Percentiles rank a stretch among this genome's conserved stretches.
Evolutionary conservation across 2,113 vertebrate genomes (phyloP).

Genomic region (Bucco capensis): DNA sequence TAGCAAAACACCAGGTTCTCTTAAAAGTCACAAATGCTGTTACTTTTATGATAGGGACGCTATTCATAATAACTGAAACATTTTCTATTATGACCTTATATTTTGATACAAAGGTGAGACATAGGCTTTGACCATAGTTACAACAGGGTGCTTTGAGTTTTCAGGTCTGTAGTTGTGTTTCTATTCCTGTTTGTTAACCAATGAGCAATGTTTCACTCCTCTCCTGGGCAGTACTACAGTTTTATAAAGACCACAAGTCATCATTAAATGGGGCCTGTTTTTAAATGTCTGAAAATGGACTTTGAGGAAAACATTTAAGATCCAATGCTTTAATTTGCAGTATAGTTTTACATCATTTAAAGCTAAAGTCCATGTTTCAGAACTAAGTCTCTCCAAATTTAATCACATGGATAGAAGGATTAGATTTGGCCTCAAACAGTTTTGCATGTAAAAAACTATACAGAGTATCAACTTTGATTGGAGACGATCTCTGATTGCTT

Average conservation of each 20-base stretch:
- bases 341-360: not conserved
- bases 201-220: not conserved
- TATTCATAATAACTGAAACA: not conserved
- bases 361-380: not conserved
- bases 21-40: not conserved
- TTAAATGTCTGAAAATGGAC: conserved; percentile 40
- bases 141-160: not conserved
- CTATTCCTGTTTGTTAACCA: conserved; percentile 16
- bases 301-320: conserved; percentile 54
- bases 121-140: not conserved
- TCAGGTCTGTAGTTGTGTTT: conserved; percentile 9
- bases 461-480: not conserved
- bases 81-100: not conserved
- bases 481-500: not conserved
- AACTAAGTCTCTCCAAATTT: not conserved
- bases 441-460: not conserved
- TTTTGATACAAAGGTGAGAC: not conserved
- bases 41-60: not conserved
- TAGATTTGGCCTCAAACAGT: not conserved
- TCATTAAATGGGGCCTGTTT: not conserved
- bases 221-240: not conserved
- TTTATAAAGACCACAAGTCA: not conserved
- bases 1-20: not conserved
- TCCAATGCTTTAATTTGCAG: not conserved
- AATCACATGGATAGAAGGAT: not conserved